Evolutionary conservation across 2,888 invertebrate genomes (phyloP).

Genomic region (Pristionchus japonicus): DNA sequence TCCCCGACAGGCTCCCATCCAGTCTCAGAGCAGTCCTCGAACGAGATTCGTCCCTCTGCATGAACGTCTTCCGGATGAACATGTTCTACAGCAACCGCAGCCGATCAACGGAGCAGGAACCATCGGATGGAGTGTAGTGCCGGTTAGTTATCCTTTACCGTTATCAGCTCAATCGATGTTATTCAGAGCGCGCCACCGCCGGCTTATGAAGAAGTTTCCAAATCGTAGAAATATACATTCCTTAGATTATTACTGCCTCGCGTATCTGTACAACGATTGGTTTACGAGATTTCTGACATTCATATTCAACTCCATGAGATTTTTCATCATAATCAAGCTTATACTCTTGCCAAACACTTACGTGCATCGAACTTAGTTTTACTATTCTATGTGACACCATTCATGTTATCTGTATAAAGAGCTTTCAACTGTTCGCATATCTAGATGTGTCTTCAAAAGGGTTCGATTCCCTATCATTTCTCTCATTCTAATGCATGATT

Average conservation of each 20-base stretch:
- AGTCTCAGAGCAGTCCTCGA: background rate
- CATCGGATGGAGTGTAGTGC: background rate
- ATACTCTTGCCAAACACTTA: too few species aligned
- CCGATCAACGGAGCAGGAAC: background rate
- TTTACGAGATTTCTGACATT: too few species aligned
- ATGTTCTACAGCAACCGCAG: too few species aligned
- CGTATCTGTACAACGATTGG: too few species aligned
- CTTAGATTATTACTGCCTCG: too few species aligned
- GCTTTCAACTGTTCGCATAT: background rate
- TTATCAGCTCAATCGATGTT: background rate
- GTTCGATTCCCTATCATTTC: background rate
- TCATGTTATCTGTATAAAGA: background rate
- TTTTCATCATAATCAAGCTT: too few species aligned
- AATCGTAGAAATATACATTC: background rate
- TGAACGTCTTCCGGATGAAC: too few species aligned
- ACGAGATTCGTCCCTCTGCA: background rate
- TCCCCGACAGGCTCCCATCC: background rate
- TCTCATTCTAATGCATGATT: background rate
- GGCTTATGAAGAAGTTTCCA: background rate
- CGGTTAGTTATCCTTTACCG: background rate
- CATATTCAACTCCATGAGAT: too few species aligned
- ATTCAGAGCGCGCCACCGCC: background rate
- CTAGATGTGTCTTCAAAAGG: background rate
- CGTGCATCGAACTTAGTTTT: too few species aligned
- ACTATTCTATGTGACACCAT: too few species aligned